A percentile compares a stretch with the other conserved stretches of the same genome.
phyloP scores from a whole-genome alignment of 2,113 vertebrate species.

The Amia ocellicauda region DNA sequence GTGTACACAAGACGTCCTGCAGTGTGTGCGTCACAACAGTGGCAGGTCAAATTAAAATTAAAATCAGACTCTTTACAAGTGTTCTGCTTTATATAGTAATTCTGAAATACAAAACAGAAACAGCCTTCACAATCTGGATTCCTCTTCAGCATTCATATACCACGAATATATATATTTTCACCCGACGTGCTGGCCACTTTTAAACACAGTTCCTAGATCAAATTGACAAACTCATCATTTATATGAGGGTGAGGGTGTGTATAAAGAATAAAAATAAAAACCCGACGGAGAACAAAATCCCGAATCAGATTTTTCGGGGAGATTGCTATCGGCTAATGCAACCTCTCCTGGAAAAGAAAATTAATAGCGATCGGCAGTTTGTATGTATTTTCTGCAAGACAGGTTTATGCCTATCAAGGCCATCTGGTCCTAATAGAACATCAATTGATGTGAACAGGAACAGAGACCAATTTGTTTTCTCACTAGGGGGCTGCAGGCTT shows the following conservation, averaged over 20 bases:
- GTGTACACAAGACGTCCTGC: not conserved
- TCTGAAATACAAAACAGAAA: not conserved
- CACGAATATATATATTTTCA: slow-evolving; percentile 1
- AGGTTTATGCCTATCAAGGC: slow-evolving; percentile 42
- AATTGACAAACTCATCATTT: not conserved
- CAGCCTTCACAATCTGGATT: not conserved
- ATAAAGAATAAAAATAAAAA: slow-evolving; percentile 10
- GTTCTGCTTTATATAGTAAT: not conserved
- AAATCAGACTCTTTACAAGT: not conserved
- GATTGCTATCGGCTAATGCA: slow-evolving; percentile 28
- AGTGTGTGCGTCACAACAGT: too few species aligned
- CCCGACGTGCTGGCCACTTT: not conserved
- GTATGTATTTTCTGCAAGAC: slow-evolving; percentile 46
- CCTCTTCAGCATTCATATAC: slow-evolving; percentile 1
- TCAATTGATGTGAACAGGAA: slow-evolving; percentile 55
- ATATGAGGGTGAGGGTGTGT: slow-evolving; percentile 4
- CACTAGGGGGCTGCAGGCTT: slow-evolving; percentile 34
- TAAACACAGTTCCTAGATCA: not conserved
- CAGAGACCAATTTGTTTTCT: slow-evolving; percentile 52
- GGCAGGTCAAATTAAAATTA: not conserved
- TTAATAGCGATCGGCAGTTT: slow-evolving; percentile 35
- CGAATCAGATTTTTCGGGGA: slow-evolving; percentile 14
- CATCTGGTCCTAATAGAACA: slow-evolving; percentile 51
- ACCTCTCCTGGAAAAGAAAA: slow-evolving; percentile 32
- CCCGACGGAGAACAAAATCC: slow-evolving; percentile 8